Conservation (phyloP, 2,113 vertebrate genomes). For the Neogobius melanostomus region DNA sequence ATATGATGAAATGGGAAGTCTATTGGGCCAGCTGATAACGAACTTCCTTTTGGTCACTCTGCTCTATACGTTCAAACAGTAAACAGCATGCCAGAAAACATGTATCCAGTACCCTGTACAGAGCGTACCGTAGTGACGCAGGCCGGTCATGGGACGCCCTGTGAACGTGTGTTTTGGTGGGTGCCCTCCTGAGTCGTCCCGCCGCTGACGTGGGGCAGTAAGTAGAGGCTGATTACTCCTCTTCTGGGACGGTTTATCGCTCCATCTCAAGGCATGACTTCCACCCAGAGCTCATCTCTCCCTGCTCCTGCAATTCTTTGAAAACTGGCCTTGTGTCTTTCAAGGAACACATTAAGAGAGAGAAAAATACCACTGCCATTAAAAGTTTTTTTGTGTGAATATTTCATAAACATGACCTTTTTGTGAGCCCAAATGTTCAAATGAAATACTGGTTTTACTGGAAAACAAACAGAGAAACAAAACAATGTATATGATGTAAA, state of each 20-base stretch:
- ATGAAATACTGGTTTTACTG: no score
- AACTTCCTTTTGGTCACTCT: not conserved
- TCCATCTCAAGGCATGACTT: slow-evolving; percentile 51
- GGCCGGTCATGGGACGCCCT: slow-evolving; percentile 12
- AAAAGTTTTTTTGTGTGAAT: no score
- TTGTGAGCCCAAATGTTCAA: no score
- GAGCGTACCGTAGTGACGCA: not conserved
- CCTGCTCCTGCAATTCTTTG: slow-evolving; percentile 6
- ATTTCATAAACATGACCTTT: no score
- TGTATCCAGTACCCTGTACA: slow-evolving; percentile 6
- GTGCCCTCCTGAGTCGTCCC: slow-evolving; percentile 35
- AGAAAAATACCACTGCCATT: no score
- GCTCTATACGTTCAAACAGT: not conserved
- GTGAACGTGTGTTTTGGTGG: slow-evolving; percentile 50
- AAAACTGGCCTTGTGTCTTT: not conserved
- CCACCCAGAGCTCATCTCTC: slow-evolving; percentile 51
- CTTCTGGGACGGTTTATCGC: slow-evolving; percentile 68
- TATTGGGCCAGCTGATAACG: slow-evolving; percentile 38
- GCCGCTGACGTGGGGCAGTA: slow-evolving; percentile 69
- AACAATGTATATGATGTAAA: no score
- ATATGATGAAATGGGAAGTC: slow-evolving; percentile 62
- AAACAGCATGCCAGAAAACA: slow-evolving; percentile 20
- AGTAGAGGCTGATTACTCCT: slow-evolving; percentile 66
- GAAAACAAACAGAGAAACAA: no score
- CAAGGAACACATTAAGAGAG: not conserved